These are phyloP conservation scores for Apodemus agrarius DNA, from an alignment of 2,797 vertebrate genomes.

Conservation along the genomic window DNA sequence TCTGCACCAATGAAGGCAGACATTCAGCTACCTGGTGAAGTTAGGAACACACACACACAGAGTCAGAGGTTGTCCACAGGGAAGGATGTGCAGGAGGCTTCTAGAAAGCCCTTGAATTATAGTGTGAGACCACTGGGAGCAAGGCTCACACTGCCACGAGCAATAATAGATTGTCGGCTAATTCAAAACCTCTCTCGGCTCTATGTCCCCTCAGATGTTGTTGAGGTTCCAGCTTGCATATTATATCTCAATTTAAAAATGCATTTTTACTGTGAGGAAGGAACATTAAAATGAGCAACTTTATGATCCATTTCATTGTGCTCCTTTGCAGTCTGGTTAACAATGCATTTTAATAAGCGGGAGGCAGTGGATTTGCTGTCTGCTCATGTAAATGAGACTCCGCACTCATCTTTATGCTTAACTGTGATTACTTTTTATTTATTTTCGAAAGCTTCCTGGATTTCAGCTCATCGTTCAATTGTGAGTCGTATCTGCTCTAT, in stretches of 20 bases:
- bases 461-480: constrained; percentile 62
- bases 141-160: neutral
- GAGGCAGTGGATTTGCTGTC: constrained; percentile 59
- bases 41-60: neutral
- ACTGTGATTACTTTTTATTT: constrained; percentile 67
- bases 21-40: neutral
- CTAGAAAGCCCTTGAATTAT: neutral
- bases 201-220: constrained; percentile 29
- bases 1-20: neutral
- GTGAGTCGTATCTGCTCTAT: constrained; percentile 56
- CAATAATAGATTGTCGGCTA: neutral
- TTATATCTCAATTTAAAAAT: constrained; percentile 74
- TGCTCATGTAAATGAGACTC: constrained; percentile 52
- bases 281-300: constrained; percentile 64
- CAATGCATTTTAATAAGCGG: constrained; percentile 74
- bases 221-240: constrained; percentile 57
- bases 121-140: neutral
- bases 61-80: neutral
- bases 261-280: constrained; percentile 65
- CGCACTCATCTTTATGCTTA: constrained; percentile 43
- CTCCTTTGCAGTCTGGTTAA: constrained; percentile 68
- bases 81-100: neutral
- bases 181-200: constrained; percentile 40
- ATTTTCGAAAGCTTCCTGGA: constrained; percentile 74
- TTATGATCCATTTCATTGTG: constrained; percentile 72